Percentiles rank a stretch among this genome's conserved stretches.
phyloP scores from a whole-genome alignment of 2,113 vertebrate species.

The Colossoma macropomum region DNA sequence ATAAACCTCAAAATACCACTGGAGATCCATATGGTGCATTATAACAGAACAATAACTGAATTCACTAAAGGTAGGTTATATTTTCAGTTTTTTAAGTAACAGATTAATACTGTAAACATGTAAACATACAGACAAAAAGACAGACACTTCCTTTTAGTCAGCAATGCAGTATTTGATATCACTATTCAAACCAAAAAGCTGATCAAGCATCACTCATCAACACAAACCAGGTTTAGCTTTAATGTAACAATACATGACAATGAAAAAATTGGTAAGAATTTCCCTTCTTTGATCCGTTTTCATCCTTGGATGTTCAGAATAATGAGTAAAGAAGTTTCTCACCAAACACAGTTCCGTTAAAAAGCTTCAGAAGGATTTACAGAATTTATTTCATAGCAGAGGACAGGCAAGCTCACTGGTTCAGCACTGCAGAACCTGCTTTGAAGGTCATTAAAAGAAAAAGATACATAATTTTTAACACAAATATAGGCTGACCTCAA shows the following conservation, averaged over 20 bases:
- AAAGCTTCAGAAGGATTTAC: not conserved
- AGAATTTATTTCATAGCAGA: not conserved
- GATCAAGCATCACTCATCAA: not conserved
- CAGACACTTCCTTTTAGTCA: not conserved
- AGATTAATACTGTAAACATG: not conserved
- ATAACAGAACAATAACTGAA: not conserved
- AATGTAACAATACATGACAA: not conserved
- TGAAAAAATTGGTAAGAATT: not conserved
- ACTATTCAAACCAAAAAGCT: constrained; percentile 1
- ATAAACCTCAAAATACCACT: not conserved
- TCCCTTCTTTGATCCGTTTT: not conserved
- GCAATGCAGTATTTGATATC: not conserved
- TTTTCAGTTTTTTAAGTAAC: not conserved
- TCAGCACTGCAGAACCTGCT: not conserved
- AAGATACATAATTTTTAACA: no score
- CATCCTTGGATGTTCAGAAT: not conserved
- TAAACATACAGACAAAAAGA: not conserved
- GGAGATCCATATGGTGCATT: not conserved
- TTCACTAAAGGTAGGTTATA: not conserved
- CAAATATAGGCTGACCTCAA: not conserved
- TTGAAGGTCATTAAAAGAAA: not conserved
- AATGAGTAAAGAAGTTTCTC: not conserved
- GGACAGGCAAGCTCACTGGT: not conserved
- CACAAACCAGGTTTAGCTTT: not conserved
- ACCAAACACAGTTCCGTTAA: not conserved